Percentiles rank a stretch among this genome's conserved stretches.
These are phyloP conservation scores for Onthophagus sagittarius DNA, from an alignment of 2,888 invertebrate genomes.

Conservation along the genomic window DNA sequence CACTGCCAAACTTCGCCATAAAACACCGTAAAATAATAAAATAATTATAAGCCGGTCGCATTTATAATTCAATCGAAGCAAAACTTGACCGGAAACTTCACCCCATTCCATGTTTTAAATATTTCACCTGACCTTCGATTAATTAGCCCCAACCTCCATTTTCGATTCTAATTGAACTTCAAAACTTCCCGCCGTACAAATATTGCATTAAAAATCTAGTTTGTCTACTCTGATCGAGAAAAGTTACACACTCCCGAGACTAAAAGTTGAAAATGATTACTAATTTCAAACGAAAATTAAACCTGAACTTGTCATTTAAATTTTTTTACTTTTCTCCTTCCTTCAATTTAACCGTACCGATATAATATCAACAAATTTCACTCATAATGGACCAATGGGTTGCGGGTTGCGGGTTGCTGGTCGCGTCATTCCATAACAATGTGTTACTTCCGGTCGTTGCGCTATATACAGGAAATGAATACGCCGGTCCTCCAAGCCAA, in stretches of 20 bases:
- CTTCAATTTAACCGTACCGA: no score
- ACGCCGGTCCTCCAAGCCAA: neutral
- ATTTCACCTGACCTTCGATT: neutral
- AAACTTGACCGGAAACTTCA: neutral
- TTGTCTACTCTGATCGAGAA: neutral
- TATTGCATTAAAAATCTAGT: neutral
- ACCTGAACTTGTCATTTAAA: neutral
- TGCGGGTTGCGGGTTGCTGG: constrained; percentile 31
- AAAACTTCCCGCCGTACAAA: neutral
- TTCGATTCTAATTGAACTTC: neutral
- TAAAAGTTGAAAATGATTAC: neutral
- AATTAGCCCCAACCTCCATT: neutral
- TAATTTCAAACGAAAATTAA: neutral
- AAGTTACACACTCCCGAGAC: neutral
- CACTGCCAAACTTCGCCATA: neutral
- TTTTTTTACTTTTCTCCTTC: no score
- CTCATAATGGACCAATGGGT: constrained; percentile 38
- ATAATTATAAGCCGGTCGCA: neutral
- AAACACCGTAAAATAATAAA: neutral
- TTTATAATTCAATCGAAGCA: neutral
- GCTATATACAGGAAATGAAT: constrained; percentile 31
- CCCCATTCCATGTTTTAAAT: neutral
- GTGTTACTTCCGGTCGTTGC: constrained; percentile 40
- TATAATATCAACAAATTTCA: constrained; percentile 34
- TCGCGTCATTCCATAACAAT: constrained; percentile 34